A percentile compares a stretch with the other conserved stretches of the same genome.
Conservation (phyloP, 2,797 vertebrate genomes). For the Aphelocoma californica region DNA sequence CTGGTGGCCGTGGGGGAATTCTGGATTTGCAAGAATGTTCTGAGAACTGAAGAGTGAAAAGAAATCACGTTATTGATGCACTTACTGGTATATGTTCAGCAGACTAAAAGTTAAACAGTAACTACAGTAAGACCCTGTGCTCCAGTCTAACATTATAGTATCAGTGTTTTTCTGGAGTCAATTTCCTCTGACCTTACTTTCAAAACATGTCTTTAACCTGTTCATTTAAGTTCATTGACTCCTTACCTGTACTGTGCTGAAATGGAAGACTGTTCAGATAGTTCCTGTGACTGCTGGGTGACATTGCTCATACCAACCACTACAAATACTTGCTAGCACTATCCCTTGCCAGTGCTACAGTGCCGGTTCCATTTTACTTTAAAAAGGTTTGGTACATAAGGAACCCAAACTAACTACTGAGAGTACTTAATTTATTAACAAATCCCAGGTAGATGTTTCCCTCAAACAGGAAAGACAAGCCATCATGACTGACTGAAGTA, state of each 20-base stretch:
- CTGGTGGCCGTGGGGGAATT: not conserved
- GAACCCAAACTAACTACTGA: not conserved
- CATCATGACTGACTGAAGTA: not conserved
- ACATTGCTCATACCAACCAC: not conserved
- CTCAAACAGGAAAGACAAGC: not conserved
- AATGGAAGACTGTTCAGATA: not conserved
- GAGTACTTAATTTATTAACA: not conserved
- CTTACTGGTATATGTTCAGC: not conserved
- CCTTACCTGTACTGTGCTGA: not conserved
- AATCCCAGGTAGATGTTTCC: rapidly evolving
- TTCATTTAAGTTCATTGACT: not conserved
- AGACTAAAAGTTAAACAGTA: not conserved
- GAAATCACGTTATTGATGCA: not conserved
- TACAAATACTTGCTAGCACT: not conserved
- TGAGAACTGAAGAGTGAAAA: not conserved
- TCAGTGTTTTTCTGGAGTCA: not conserved
- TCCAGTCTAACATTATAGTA: not conserved
- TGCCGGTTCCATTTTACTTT: not conserved
- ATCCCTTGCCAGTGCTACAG: not conserved
- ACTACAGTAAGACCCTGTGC: not conserved
- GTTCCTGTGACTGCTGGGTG: not conserved
- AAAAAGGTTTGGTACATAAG: not conserved
- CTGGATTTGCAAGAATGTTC: not conserved
- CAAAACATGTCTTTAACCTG: not conserved
- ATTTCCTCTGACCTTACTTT: not conserved